Evolutionary conservation across 2,797 vertebrate genomes (phyloP).

Genomic region (Melanotaenia boesemani): DNA sequence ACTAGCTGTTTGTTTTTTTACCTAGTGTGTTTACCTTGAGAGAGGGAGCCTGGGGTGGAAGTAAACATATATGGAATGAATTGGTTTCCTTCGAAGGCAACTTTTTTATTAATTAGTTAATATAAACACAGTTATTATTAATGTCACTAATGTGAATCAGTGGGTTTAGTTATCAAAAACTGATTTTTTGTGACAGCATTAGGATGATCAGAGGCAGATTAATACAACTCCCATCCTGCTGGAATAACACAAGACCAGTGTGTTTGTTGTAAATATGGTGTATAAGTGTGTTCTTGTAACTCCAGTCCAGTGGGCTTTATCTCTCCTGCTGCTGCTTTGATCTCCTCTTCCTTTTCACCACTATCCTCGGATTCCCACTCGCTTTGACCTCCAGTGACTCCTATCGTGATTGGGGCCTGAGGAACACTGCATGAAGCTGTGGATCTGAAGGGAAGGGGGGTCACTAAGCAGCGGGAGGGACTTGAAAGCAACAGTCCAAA

Average conservation of each 20-base stretch:
- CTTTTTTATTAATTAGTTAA: no score
- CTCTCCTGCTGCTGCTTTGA: conserved; percentile 72
- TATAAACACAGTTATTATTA: no score
- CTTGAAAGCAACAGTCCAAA: conserved; percentile 63
- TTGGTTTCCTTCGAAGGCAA: no score
- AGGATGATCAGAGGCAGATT: no score
- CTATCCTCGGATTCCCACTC: conserved; percentile 67
- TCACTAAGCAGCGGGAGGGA: conserved; percentile 60
- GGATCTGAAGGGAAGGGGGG: conserved; percentile 53
- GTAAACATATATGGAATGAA: no score
- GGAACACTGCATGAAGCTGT: conserved; percentile 52
- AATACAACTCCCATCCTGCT: no score
- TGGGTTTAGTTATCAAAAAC: no score
- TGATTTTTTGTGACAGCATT: no score
- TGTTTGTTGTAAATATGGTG: background rate
- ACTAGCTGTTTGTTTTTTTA: no score
- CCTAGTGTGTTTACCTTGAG: no score
- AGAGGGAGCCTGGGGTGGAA: no score
- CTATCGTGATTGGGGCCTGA: conserved; percentile 36
- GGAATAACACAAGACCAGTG: conserved; percentile 8
- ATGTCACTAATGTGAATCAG: no score
- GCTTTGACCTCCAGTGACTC: conserved; percentile 58
- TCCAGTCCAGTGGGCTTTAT: conserved; percentile 61
- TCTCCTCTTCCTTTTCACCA: conserved; percentile 52
- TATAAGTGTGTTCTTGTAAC: conserved; percentile 27